Percentiles rank a stretch among this genome's conserved stretches.
Evolutionary conservation across 1,140 invertebrate genomes (phyloP).

Genomic region (Pollicipes pollicipes): DNA sequence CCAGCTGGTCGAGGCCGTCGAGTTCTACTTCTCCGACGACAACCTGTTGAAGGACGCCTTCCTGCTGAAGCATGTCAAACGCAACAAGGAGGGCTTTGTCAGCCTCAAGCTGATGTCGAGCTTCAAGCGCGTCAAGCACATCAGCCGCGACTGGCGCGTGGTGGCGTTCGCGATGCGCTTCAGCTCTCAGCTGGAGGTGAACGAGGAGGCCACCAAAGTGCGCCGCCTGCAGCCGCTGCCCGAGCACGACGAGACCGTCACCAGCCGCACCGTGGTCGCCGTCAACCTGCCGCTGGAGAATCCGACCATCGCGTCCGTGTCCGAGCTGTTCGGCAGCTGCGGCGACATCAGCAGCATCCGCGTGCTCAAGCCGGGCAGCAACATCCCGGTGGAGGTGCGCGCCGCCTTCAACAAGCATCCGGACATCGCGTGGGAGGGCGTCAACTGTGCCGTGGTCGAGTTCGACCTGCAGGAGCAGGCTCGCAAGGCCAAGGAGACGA

Average conservation of each 20-base stretch:
- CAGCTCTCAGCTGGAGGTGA: constrained; percentile 73
- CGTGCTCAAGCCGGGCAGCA: constrained; percentile 65
- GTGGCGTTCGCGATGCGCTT: constrained; percentile 60
- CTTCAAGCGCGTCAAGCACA: constrained; percentile 76
- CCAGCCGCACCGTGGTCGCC: constrained; percentile 77
- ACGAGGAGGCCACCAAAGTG: constrained; percentile 78
- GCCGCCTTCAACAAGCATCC: constrained; percentile 76
- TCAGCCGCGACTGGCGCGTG: constrained; percentile 81
- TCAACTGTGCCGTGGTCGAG: constrained; percentile 71
- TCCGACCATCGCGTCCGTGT: constrained; percentile 66
- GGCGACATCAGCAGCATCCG: constrained; percentile 73
- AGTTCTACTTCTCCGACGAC: constrained; percentile 89
- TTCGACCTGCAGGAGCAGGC: constrained; percentile 72
- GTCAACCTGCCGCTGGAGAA: constrained; percentile 64
- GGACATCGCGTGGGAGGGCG: constrained; percentile 46
- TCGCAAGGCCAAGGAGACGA: constrained; percentile 46
- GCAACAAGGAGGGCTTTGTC: constrained; percentile 88
- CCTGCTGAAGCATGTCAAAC: constrained; percentile 75
- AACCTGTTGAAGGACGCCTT: constrained; percentile 90
- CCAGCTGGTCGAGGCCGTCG: constrained; percentile 59
- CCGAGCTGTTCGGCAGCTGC: constrained; percentile 64
- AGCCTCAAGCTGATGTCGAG: constrained; percentile 83
- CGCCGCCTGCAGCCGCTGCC: constrained; percentile 64
- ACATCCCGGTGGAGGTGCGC: constrained; percentile 67
- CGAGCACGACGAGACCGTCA: constrained; percentile 70